These are phyloP conservation scores for Neria commutata DNA, from an alignment of 2,888 invertebrate species.

Conservation along the genomic window DNA sequence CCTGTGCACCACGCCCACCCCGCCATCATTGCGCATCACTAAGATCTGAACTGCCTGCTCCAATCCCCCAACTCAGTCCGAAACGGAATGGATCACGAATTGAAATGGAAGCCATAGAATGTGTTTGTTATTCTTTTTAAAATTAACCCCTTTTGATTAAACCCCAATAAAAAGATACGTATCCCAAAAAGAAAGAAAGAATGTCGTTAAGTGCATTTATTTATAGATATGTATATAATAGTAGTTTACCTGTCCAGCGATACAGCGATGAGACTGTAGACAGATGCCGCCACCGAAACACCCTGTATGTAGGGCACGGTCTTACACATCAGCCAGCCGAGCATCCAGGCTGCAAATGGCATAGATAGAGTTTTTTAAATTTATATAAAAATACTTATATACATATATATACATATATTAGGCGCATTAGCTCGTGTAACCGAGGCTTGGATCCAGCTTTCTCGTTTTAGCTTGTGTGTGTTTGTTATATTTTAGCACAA, in stretches of 20 bases:
- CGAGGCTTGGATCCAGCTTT: too few species aligned
- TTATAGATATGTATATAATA: slow-evolving; percentile 5
- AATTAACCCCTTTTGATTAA: slow-evolving; percentile 1
- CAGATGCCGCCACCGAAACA: slow-evolving; percentile 92
- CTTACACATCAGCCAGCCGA: slow-evolving; percentile 95
- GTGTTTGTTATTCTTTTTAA: background rate
- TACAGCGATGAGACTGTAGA: slow-evolving; percentile 93
- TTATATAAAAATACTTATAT: too few species aligned
- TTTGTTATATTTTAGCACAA: too few species aligned
- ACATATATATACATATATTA: slow-evolving; percentile 17
- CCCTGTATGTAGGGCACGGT: slow-evolving; percentile 95
- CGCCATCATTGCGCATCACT: slow-evolving; percentile 56
- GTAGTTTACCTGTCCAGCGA: slow-evolving; percentile 89
- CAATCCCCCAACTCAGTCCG: too few species aligned
- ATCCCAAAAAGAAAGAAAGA: background rate
- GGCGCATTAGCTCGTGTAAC: too few species aligned
- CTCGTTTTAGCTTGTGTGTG: too few species aligned
- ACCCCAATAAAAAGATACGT: background rate
- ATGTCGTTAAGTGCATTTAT: background rate
- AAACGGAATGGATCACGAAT: too few species aligned
- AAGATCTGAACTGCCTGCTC: slow-evolving; percentile 19
- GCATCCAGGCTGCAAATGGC: slow-evolving; percentile 82
- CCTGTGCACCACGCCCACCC: slow-evolving; percentile 58
- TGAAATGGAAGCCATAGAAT: too few species aligned
- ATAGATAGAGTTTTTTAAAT: too few species aligned